Evolutionary conservation across 1,140 invertebrate species (phyloP).

Genomic region (Drosophila takahashii): DNA sequence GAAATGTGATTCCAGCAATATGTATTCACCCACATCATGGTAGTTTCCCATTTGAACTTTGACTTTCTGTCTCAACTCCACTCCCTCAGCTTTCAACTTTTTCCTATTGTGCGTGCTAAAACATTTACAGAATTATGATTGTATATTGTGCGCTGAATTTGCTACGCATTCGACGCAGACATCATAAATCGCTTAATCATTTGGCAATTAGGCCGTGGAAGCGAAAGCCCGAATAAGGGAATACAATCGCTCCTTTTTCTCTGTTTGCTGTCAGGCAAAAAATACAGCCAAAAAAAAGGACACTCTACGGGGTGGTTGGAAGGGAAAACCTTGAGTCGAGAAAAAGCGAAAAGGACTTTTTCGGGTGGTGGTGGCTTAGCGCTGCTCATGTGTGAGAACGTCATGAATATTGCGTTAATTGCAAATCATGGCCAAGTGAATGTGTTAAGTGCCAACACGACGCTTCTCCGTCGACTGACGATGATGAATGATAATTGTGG

Average conservation of each 20-base stretch:
- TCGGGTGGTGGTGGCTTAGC: constrained; percentile 48
- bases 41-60: constrained; percentile 35
- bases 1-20: constrained; percentile 4
- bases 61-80: constrained; percentile 24
- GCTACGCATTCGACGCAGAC: constrained; percentile 77
- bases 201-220: constrained; percentile 80
- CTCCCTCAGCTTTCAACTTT: constrained; percentile 35
- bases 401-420: constrained; percentile 84
- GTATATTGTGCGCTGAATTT: constrained; percentile 71
- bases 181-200: constrained; percentile 85
- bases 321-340: constrained; percentile 52
- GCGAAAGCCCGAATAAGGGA: constrained; percentile 39
- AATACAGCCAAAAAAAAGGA: constrained; percentile 23
- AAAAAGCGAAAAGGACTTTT: constrained; percentile 26
- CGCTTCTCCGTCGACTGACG: constrained; percentile 43
- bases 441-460: constrained; percentile 81
- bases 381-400: constrained; percentile 81
- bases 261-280: constrained; percentile 50
- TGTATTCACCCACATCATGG: constrained; percentile 21
- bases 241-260: constrained; percentile 28
- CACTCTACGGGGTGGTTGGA: constrained; percentile 19
- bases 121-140: constrained; percentile 80
- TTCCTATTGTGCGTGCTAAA: constrained; percentile 69
- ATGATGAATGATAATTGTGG: constrained; percentile 74
- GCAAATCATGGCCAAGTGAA: constrained; percentile 83